Base-by-base conservation (phyloP, 2,888 invertebrate genomes). In the Thera obeliscata region DNA sequence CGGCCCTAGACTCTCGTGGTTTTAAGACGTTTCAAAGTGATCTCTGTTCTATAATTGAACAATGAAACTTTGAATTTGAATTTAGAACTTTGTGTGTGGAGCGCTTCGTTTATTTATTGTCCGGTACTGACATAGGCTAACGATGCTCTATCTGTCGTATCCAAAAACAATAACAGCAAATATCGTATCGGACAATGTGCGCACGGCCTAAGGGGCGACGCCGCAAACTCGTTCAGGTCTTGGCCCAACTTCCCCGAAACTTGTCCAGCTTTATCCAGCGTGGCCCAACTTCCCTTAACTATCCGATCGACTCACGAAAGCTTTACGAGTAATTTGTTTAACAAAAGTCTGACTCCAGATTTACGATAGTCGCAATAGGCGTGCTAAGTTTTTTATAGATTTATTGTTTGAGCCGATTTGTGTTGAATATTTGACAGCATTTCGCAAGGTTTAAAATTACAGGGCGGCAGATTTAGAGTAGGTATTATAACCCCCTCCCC, bases 311-410 rank as follows among this genome's bases (percentile, higher is more conserved):
- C 83, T 79, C 83, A 80, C 87, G 83, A 86, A 86, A 88, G 87
- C 86, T 86, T 86, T 84, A 81, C 84, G 79, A 84, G 85, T 88
- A 87, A 89, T 89, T 90, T 87, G 83, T 85, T 86, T 84, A 86
- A 82, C 85, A 81, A 82, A 86, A 87, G 82, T 85, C 81, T 71
- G 76, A 74, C 73, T 80, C 56, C 73, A 78, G 81, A 78, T 81
- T 81, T 80, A 81, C 76, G 77, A 71, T 22, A 22, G 73, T 72
- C 70, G 73, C 64, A 65, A 71, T 80, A 72, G 66, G 69, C 65
- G 66, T 57, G 66, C 66, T 67, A 52, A 66, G 46, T 38, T 38
- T 52, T 67, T 64, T 64, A 58, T 65, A 48, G 59, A 62, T 52
- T 67, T 52, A 58, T 50, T 64, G 57, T 64, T 48, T n/a, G 49